Evolutionary conservation across 1,140 invertebrate species (phyloP).

Genomic region (Portunus trituberculatus): DNA sequence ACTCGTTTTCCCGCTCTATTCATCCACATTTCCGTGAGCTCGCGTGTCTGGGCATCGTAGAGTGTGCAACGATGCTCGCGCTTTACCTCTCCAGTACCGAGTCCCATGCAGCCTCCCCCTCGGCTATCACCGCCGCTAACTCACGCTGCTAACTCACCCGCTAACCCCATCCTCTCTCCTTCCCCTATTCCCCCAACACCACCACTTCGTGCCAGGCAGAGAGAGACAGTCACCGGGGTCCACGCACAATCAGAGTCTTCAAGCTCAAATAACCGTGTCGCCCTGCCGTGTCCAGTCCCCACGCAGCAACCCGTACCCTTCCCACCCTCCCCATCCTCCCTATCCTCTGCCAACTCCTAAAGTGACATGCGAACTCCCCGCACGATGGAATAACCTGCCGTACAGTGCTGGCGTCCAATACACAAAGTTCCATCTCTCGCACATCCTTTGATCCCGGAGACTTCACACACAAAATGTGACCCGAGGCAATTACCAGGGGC

Average conservation of each 20-base stretch:
- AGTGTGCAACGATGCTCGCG: neutral
- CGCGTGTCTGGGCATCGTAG: neutral
- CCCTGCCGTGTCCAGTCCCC: conserved; percentile 1
- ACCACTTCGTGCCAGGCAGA: neutral
- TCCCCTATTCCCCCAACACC: neutral
- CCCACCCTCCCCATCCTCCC: neutral
- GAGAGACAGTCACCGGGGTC: neutral
- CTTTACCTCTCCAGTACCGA: neutral
- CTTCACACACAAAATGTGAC: conserved; percentile 63
- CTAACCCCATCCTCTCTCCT: no score
- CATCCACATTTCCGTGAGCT: neutral
- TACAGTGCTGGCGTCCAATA: conserved; percentile 37
- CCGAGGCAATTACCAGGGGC: conserved; percentile 45
- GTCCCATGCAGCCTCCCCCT: neutral
- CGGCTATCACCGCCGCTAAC: neutral
- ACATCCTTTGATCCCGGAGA: conserved; percentile 55
- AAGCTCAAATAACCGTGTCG: conserved; percentile 4
- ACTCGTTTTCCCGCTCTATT: neutral
- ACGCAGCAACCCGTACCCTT: neutral
- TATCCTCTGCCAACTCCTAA: neutral
- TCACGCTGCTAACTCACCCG: neutral
- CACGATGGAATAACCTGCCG: conserved; percentile 10
- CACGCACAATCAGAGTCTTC: conserved; percentile 18
- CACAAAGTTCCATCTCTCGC: conserved; percentile 53
- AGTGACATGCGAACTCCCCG: neutral